Percentiles rank a stretch among this genome's conserved stretches.
phyloP scores from a whole-genome alignment of 2,113 vertebrate species.

The Toxotes chatareus region DNA sequence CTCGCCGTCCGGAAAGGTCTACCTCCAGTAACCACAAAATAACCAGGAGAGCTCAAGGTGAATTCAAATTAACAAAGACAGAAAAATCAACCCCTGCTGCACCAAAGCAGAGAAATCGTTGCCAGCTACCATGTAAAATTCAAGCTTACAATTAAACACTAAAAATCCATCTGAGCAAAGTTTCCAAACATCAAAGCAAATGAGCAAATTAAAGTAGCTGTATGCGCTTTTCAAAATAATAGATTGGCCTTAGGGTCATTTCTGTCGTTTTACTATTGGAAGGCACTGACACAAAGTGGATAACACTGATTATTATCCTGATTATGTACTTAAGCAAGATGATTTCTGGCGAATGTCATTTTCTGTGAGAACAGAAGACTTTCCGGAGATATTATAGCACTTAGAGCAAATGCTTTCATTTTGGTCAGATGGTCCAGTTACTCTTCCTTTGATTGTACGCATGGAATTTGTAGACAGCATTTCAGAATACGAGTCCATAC shows the following conservation, averaged over 20 bases:
- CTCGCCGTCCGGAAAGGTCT: background rate
- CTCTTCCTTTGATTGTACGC: background rate
- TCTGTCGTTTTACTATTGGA: conserved; percentile 19
- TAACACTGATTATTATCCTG: conserved; percentile 1
- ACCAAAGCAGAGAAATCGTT: background rate
- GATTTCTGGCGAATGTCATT: conserved; percentile 6
- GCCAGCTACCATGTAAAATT: background rate
- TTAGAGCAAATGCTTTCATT: conserved; percentile 27
- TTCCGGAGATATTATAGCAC: no score
- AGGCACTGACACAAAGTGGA: conserved; percentile 5
- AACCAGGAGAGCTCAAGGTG: background rate
- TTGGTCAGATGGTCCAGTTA: conserved; percentile 11
- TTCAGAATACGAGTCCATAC: no score
- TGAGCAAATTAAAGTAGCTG: conserved; percentile 2
- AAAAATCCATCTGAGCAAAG: conserved; percentile 4
- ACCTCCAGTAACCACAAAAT: background rate
- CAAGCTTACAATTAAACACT: background rate
- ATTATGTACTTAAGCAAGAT: conserved; percentile 19
- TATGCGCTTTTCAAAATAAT: conserved; percentile 13
- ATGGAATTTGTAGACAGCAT: background rate
- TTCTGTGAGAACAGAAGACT: background rate
- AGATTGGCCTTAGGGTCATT: conserved; percentile 13
- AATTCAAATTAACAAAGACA: conserved; percentile 13
- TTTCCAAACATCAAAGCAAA: conserved; percentile 6
- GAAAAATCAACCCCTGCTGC: background rate